Conservation (phyloP, 2,888 invertebrate genomes). For the Calephelis perditalis region DNA sequence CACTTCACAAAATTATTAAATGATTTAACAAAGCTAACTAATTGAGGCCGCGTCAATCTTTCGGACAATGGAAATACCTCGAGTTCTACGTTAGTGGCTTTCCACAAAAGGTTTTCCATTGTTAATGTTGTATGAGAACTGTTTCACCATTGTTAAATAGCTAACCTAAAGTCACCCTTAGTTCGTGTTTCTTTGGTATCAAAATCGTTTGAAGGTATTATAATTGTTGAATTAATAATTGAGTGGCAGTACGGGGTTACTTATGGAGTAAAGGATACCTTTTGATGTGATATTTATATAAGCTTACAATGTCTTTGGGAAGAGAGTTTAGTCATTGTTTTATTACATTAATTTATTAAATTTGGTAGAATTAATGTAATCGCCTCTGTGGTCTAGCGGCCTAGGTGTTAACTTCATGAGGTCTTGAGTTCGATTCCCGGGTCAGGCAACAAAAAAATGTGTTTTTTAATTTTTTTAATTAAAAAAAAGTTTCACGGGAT, state of each 20-base stretch:
- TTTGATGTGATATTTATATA: neutral
- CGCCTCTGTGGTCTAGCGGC: no score
- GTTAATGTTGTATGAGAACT: constrained; percentile 16
- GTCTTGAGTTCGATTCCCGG: no score
- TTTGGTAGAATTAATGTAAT: no score
- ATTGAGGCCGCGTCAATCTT: constrained; percentile 19
- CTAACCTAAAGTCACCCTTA: neutral
- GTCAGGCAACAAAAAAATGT: no score
- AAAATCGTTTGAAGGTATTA: neutral
- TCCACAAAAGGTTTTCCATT: constrained; percentile 22
- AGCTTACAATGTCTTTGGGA: constrained; percentile 2
- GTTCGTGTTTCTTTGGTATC: neutral
- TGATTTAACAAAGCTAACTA: constrained; percentile 10
- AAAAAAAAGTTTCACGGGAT: no score
- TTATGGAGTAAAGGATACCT: constrained; percentile 1
- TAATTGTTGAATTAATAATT: constrained; percentile 8
- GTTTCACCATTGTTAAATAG: neutral
- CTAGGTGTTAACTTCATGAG: no score
- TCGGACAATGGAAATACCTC: constrained; percentile 17
- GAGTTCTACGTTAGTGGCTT: constrained; percentile 25
- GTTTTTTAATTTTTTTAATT: no score
- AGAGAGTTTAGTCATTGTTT: no score
- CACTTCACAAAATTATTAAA: neutral
- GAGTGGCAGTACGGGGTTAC: constrained; percentile 4
- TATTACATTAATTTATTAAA: no score